These are phyloP conservation scores for Anhinga anhinga DNA, from an alignment of 2,113 vertebrate species.

Conservation along the genomic window DNA sequence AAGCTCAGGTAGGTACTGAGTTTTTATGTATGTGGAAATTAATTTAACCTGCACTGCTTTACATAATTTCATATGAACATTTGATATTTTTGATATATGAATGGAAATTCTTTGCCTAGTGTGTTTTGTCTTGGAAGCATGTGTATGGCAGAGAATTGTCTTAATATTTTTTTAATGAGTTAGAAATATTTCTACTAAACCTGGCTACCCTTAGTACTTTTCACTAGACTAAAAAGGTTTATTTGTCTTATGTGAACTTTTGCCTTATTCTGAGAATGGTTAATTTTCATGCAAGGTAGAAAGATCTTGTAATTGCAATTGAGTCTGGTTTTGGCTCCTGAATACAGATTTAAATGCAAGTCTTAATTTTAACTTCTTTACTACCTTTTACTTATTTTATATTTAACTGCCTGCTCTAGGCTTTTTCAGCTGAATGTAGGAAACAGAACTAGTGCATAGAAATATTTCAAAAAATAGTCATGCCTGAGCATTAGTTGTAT, in stretches of 20 bases:
- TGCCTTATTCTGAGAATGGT: not conserved
- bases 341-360: not conserved
- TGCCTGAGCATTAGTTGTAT: not conserved
- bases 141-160: not conserved
- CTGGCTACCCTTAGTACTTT: not conserved
- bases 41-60: not conserved
- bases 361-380: not conserved
- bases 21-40: not conserved
- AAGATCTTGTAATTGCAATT: not conserved
- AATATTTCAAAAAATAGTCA: not conserved
- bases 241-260: not conserved
- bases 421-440: not conserved
- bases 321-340: not conserved
- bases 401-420: not conserved
- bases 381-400: not conserved
- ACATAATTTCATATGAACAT: not conserved
- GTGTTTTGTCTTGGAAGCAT: not conserved
- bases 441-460: not conserved
- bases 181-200: not conserved
- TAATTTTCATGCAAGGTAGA: not conserved
- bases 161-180: not conserved
- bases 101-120: not conserved
- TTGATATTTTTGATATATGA: not conserved
- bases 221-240: not conserved
- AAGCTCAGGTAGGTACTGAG: not conserved